Base-by-base conservation (phyloP, 2,113 vertebrate genomes). In the Paramormyrops kingsleyae region DNA sequence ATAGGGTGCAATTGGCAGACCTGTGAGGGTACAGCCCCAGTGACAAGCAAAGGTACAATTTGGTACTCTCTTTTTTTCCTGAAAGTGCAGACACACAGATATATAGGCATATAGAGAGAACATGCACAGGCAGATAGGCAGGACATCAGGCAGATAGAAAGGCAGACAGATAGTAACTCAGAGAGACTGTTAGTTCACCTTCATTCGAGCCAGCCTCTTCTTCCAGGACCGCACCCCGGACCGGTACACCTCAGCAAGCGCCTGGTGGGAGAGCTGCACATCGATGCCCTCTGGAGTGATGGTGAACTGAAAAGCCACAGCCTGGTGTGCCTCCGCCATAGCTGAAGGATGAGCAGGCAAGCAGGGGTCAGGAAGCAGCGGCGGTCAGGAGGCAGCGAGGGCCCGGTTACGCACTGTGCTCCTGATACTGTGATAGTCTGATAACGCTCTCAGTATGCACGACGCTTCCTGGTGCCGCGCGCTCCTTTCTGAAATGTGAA, bases 261-360 rank as follows among this genome's bases (percentile, higher is more conserved):
- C 95, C 5, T 96, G 94, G n/a, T 96, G 95, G 31, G 96, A 96
- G 53, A 97, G 94, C 39, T 94, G 96, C 88, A 96, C 94, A 52
- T 97, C 96, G 0, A 97, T 94, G 17, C 96, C 95, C 19, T 96
- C 96, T 0, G 96, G 95, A 0, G 96, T 96, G 91, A 97, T 96
- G 13, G 96, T 97, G 91, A 97, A 96, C 92, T 96, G 96, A 94
- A 98, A 97, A 0, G 96, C 96, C 88, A 97, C 97, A 0, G 97
- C 97, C 93, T 98, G 97, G 92, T 96, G 97, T 47, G 97, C 97
- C 90, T 98, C 97, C 0, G 97, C 97, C 97, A 98, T 98, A 0
- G 24, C 94, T 94, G 56, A 21, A 66, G 77, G 86, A 19, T 74
- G 9, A 91, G 42, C 42, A 35, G 8, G 21, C 89, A 90, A 88